Percentiles rank a stretch among this genome's conserved stretches.
Conservation (phyloP, 2,797 vertebrate genomes). For the Buceros bicornis region DNA sequence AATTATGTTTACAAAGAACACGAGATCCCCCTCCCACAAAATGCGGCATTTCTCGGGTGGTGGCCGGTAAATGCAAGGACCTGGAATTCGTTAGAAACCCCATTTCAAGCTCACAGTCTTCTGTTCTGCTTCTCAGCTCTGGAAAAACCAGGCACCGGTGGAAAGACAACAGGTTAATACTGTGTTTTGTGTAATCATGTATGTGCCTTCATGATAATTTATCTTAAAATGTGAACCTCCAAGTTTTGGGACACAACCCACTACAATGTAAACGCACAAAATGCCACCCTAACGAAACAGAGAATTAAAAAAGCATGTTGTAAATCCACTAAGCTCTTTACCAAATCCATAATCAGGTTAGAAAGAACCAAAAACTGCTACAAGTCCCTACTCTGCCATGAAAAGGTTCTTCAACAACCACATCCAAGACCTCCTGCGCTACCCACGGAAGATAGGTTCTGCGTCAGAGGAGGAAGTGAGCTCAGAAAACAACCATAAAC, state of each 20-base stretch:
- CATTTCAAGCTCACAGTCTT: not conserved
- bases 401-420: not conserved
- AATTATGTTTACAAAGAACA: not conserved
- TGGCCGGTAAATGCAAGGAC: not conserved
- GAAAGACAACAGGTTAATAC: not conserved
- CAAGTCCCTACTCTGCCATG: not conserved
- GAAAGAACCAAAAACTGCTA: not conserved
- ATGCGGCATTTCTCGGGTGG: not conserved
- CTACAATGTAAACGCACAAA: not conserved
- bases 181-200: not conserved
- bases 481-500: not conserved
- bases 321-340: not conserved
- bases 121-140: not conserved
- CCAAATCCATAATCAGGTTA: not conserved
- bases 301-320: not conserved
- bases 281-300: not conserved
- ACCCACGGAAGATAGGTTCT: rapidly evolving
- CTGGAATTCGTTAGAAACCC: not conserved
- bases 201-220: not conserved
- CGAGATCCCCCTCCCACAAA: not conserved
- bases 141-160: not conserved
- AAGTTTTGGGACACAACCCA: not conserved
- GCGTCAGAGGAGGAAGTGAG: not conserved
- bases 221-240: not conserved
- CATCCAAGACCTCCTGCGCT: too few species aligned